Evolutionary conservation across 2,888 invertebrate genomes (phyloP).

Genomic region (Lasioglossum leucozonium): DNA sequence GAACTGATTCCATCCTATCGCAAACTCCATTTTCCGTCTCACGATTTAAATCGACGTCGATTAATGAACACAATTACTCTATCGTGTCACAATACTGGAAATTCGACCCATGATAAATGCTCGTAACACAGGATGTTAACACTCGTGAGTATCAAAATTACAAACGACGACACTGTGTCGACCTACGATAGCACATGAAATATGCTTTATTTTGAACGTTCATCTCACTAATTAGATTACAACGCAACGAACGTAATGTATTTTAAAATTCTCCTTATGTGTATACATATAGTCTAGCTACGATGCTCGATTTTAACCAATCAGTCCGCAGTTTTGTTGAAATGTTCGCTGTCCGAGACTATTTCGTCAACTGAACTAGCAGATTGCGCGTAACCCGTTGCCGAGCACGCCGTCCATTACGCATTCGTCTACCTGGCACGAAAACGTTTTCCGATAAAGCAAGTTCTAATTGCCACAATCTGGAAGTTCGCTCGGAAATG

Average conservation of each 20-base stretch:
- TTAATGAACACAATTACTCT: neutral
- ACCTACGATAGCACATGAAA: neutral
- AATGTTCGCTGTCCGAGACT: neutral
- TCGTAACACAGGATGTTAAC: neutral
- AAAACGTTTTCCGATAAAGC: neutral
- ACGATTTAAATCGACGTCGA: neutral
- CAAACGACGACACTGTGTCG: neutral
- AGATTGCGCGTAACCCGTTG: conserved; percentile 21
- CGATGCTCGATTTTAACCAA: neutral
- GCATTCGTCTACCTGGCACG: conserved; percentile 13
- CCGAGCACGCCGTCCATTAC: conserved; percentile 31
- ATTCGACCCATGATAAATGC: neutral
- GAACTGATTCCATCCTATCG: conserved; percentile 59
- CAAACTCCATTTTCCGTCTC: conserved; percentile 48
- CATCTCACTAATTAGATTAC: neutral
- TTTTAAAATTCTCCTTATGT: neutral
- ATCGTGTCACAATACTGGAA: neutral
- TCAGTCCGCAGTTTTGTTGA: neutral
- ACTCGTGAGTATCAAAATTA: neutral
- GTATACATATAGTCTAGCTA: neutral
- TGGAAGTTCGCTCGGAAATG: neutral
- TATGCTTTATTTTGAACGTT: neutral
- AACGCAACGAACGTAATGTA: neutral
- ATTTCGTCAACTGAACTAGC: conserved; percentile 18
- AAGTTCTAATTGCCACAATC: conserved; percentile 1